Percentiles rank a stretch among this genome's conserved stretches.
Evolutionary conservation across 1,140 invertebrate genomes (phyloP).

Genomic region (Drosophila chauvacae): DNA sequence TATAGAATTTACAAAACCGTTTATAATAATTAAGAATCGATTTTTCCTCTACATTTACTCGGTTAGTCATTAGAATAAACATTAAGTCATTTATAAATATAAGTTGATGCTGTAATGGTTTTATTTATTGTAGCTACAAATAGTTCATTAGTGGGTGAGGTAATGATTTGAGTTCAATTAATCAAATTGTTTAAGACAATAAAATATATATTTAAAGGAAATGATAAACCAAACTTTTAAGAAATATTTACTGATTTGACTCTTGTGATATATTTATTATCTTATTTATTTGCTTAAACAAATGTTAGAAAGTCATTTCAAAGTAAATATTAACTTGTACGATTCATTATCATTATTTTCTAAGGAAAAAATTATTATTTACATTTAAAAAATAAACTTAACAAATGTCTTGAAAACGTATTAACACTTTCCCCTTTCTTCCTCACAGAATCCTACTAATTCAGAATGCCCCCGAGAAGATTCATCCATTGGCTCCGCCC

Average conservation of each 20-base stretch:
- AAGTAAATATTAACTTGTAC: not conserved
- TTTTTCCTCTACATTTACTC: too few species aligned
- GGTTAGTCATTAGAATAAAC: slow-evolving; percentile 1
- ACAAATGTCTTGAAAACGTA: not conserved
- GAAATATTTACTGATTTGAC: not conserved
- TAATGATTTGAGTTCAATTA: not conserved
- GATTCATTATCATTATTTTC: not conserved
- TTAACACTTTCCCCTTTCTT: not conserved
- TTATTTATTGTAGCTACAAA: not conserved
- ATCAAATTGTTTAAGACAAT: not conserved
- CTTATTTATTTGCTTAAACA: not conserved
- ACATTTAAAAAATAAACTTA: not conserved
- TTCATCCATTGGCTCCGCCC: slow-evolving; percentile 85
- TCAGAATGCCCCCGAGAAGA: slow-evolving; percentile 94
- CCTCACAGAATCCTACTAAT: slow-evolving; percentile 92
- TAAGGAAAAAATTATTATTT: not conserved
- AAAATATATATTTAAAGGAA: not conserved
- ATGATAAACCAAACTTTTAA: not conserved
- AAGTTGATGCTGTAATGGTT: not conserved
- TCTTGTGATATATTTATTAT: not conserved
- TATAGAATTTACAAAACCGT: not conserved
- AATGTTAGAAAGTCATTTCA: not conserved
- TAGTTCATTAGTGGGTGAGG: not conserved
- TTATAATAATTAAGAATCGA: not conserved
- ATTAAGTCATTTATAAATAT: slow-evolving; percentile 2